Evolutionary conservation across 2,888 invertebrate species (phyloP).

Genomic region (Drosophila austrosaltans): DNA sequence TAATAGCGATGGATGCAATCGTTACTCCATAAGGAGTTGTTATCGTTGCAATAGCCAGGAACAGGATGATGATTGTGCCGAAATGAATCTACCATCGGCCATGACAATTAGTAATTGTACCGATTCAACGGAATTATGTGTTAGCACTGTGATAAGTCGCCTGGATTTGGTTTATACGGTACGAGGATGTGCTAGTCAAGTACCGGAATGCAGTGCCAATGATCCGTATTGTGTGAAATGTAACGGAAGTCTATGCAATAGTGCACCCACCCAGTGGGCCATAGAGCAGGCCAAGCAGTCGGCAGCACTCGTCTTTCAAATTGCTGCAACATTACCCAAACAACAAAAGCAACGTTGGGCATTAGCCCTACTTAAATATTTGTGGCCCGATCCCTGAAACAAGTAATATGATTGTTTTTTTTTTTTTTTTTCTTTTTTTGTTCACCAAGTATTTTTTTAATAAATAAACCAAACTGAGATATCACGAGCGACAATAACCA

Average conservation of each 20-base stretch:
- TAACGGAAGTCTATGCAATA: constrained; percentile 78
- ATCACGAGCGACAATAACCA: background rate
- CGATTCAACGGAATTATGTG: constrained; percentile 69
- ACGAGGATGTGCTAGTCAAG: constrained; percentile 71
- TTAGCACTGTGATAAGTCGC: constrained; percentile 70
- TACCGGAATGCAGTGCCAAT: constrained; percentile 72
- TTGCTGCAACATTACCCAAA: background rate
- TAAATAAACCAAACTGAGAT: constrained; percentile 13
- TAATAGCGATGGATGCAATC: constrained; percentile 71
- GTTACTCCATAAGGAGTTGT: constrained; percentile 71
- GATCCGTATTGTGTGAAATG: constrained; percentile 80
- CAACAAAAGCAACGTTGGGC: constrained; percentile 20
- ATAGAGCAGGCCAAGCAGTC: constrained; percentile 10
- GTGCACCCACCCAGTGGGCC: constrained; percentile 60
- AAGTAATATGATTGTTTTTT: constrained; percentile 1
- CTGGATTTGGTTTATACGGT: constrained; percentile 69
- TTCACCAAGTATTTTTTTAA: too few species aligned
- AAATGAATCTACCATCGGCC: constrained; percentile 47
- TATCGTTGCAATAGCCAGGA: constrained; percentile 76
- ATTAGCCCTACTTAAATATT: constrained; percentile 20
- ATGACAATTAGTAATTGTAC: constrained; percentile 67
- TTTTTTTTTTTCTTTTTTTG: background rate
- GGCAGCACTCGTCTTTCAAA: background rate
- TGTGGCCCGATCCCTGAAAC: constrained; percentile 34
- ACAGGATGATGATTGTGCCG: constrained; percentile 64